These are phyloP conservation scores for Teleogryllus occipitalis DNA, from an alignment of 1,140 invertebrate species.

Conservation along the genomic window DNA sequence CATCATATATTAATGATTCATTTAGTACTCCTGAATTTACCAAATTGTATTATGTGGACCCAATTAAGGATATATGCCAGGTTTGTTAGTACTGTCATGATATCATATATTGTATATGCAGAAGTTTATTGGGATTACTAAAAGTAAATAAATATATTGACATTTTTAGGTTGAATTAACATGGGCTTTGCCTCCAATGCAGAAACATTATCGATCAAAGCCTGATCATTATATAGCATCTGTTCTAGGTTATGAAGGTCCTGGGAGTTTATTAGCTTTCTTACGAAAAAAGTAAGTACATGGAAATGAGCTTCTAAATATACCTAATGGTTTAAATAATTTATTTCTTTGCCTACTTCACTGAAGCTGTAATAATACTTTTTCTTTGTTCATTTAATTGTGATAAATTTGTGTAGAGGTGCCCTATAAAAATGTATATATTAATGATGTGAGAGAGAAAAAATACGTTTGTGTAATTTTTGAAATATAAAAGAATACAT, in stretches of 20 bases:
- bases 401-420: too few relatives aligned
- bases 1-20: slow-evolving; percentile 37
- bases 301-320: background rate
- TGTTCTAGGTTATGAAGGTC: slow-evolving; percentile 80
- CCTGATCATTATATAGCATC: slow-evolving; percentile 72
- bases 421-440: too few relatives aligned
- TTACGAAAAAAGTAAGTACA: slow-evolving; percentile 58
- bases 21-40: slow-evolving; percentile 58
- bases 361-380: too few relatives aligned
- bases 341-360: too few relatives aligned
- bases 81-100: slow-evolving; percentile 32
- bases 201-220: slow-evolving; percentile 63
- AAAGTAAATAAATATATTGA: slow-evolving; percentile 9
- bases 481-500: too few relatives aligned
- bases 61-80: slow-evolving; percentile 63
- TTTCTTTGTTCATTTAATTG: too few relatives aligned
- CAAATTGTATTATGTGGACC: slow-evolving; percentile 68
- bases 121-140: background rate
- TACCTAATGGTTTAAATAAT: background rate
- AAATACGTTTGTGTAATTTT: too few relatives aligned
- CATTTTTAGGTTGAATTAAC: slow-evolving; percentile 56
- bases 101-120: background rate
- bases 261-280: slow-evolving; percentile 75
- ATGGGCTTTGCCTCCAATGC: slow-evolving; percentile 71
- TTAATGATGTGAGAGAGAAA: too few relatives aligned